These are phyloP conservation scores for Eristalis tenax DNA, from an alignment of 2,888 invertebrate genomes.

Conservation along the genomic window DNA sequence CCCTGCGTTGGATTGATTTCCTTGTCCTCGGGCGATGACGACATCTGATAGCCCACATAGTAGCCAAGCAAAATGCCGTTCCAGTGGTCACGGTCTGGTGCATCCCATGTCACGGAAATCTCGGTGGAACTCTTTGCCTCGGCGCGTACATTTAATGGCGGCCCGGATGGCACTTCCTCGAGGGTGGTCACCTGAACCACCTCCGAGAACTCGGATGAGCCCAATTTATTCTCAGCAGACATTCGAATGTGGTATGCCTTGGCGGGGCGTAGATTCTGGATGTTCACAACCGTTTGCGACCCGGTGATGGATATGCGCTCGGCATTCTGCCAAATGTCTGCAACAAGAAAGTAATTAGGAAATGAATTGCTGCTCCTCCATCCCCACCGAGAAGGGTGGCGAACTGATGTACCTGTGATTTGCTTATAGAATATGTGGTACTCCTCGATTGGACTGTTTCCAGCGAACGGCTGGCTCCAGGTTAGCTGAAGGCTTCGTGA, in stretches of 20 bases:
- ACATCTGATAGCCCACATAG: constrained; percentile 91
- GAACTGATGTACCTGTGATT: constrained; percentile 82
- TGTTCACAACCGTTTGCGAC: constrained; percentile 90
- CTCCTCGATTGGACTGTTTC: constrained; percentile 93
- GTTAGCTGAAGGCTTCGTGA: constrained; percentile 92
- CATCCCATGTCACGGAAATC: constrained; percentile 92
- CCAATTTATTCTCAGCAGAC: constrained; percentile 93
- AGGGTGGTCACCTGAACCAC: constrained; percentile 92
- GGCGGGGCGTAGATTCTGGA: constrained; percentile 91
- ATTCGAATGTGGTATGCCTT: constrained; percentile 94
- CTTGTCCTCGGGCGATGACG: constrained; percentile 80
- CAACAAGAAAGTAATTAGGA: constrained; percentile 56
- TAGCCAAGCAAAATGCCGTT: constrained; percentile 93
- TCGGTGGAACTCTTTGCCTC: constrained; percentile 93
- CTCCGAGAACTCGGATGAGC: constrained; percentile 93
- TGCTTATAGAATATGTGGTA: constrained; percentile 95
- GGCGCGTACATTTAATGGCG: constrained; percentile 90
- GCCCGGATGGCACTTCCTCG: constrained; percentile 92
- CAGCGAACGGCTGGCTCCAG: constrained; percentile 94
- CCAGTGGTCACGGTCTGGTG: constrained; percentile 92
- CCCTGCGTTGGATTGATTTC: constrained; percentile 82
- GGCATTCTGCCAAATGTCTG: constrained; percentile 91
- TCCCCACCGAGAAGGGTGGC: no score
- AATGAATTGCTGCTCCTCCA: constrained; percentile 15
- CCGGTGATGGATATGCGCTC: constrained; percentile 91